A percentile compares a stretch with the other conserved stretches of the same genome.
Evolutionary conservation across 2,113 vertebrate species (phyloP).

Genomic region (Pangasianodon hypophthalmus): DNA sequence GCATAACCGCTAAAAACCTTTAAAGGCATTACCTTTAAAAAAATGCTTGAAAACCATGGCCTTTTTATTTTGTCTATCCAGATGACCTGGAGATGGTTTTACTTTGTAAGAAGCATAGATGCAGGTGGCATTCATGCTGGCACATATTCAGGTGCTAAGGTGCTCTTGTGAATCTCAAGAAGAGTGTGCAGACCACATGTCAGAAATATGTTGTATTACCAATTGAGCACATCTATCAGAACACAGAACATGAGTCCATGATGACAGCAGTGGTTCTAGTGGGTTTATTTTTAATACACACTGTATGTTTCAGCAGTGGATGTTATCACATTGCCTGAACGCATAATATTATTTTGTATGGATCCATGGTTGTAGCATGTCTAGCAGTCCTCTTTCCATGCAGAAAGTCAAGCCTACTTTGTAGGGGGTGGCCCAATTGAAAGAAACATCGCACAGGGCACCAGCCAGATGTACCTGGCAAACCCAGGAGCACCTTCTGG

Average conservation of each 20-base stretch:
- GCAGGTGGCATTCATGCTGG: background rate
- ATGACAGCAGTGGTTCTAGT: background rate
- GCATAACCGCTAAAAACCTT: background rate
- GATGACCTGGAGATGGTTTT: background rate
- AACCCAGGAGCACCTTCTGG: background rate
- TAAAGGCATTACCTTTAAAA: background rate
- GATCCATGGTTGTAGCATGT: background rate
- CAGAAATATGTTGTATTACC: background rate
- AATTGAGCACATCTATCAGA: background rate
- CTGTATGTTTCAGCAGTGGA: background rate
- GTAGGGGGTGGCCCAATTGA: background rate
- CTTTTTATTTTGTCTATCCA: background rate
- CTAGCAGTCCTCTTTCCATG: background rate
- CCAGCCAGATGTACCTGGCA: background rate
- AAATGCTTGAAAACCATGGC: background rate
- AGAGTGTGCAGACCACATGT: background rate
- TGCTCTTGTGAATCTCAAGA: background rate
- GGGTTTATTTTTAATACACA: background rate
- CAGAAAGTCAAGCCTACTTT: background rate
- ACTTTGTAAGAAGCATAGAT: background rate
- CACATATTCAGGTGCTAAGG: background rate
- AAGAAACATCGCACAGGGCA: background rate
- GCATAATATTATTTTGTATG: background rate
- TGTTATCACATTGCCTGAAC: background rate
- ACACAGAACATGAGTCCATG: background rate